These are phyloP conservation scores for Prorops nasuta DNA, from an alignment of 1,140 invertebrate species.

Conservation along the genomic window DNA sequence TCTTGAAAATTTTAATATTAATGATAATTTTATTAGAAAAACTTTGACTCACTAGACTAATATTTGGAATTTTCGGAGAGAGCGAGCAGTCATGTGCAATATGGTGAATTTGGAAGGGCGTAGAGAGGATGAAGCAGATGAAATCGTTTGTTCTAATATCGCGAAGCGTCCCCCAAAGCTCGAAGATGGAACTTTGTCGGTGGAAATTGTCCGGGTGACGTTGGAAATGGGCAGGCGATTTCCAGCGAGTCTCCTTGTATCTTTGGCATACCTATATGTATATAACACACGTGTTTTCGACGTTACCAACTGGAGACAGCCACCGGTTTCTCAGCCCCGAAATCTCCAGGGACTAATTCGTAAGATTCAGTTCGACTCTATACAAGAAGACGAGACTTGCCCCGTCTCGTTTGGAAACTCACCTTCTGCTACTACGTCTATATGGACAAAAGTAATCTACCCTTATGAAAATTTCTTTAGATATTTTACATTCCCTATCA, in stretches of 20 bases:
- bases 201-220: conserved; percentile 22
- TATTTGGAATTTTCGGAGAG: no score
- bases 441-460: no score
- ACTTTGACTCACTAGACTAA: no score
- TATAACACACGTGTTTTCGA: conserved; percentile 13
- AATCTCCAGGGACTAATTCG: conserved; percentile 19
- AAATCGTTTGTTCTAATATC: conserved; percentile 29
- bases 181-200: conserved; percentile 20
- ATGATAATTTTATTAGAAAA: no score
- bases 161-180: conserved; percentile 5
- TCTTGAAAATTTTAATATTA: no score
- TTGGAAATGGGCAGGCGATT: conserved; percentile 20
- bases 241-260: conserved; percentile 2
- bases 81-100: not conserved
- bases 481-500: no score
- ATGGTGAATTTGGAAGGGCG: not conserved
- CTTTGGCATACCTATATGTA: no score
- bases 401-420: no score
- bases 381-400: conserved; percentile 8
- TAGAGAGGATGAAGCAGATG: conserved; percentile 9
- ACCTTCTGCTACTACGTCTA: no score
- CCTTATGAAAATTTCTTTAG: no score
- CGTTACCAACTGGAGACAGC: not conserved
- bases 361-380: conserved; percentile 22
- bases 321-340: conserved; percentile 10